Evolutionary conservation across 2,888 invertebrate genomes (phyloP), one percentile per base, ranked within the genome.

Genomic region (Synanthedon formicaeformis): DNA sequence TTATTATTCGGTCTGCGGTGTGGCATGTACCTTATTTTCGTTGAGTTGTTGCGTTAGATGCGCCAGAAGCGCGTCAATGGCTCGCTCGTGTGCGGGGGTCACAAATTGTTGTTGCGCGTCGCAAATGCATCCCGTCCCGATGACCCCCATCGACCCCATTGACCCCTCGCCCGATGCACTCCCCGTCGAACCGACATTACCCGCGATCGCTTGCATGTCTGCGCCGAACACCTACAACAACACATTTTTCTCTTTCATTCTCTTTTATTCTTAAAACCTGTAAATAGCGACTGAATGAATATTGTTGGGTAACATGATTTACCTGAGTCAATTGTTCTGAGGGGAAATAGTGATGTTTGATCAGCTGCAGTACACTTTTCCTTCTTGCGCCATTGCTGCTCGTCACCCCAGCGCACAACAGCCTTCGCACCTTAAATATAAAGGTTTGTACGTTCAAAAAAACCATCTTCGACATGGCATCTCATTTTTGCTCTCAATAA

Each of bases 291-390:
- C 2, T 16, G 16, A 2, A 16, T 16, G 16, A n/a, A n/a, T n/a
- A n/a, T n/a, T n/a, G n/a, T n/a, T 34, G 3, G 10, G 34, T 34
- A 34, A 34, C 10, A 34, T 34, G 8, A 34, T 8, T 49, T 18
- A 80, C 80, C 81, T 82, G 78, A 54, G 75, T 80, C 77, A 88
- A 79, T 54, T 81, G 85, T 52, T 88, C 85, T 0, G 77, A 71
- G 0, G 88, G 88, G 57, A 88, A 88, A 60, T 81, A 82, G 51
- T 84, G 83, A 54, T 88, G 87, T 60, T 87, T 87, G 57, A 88
- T 69, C 0, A 88, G 68, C 50, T 81, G 81, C 49, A 88, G 58
- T 50, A 86, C 76, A 55, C 84, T 83, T 54, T 73, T 64, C 2
- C 87, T 66, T 3, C 81, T 65, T 2, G 58, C 34, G 0, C 73